A percentile compares a stretch with the other conserved stretches of the same genome.
These are phyloP conservation scores for Tipula unca DNA, from an alignment of 2,888 invertebrate species.

Conservation along the genomic window DNA sequence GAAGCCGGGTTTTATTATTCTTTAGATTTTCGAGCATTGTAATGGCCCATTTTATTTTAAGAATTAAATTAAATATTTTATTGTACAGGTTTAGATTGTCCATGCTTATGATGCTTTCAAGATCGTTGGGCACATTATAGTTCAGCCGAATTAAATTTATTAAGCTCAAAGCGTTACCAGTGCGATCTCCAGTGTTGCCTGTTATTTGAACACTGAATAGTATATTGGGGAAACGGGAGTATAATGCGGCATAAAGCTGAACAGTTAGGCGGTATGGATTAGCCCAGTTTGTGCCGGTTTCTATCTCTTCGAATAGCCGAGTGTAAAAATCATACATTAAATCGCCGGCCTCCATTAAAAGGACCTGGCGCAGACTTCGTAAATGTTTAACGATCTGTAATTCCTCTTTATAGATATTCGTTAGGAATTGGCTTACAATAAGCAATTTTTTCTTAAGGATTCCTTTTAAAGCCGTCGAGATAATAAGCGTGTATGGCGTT, in stretches of 20 bases:
- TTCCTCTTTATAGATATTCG: conserved; percentile 43
- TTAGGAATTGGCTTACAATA: conserved; percentile 43
- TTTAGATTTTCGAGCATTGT: conserved; percentile 45
- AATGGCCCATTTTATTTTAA: conserved; percentile 48
- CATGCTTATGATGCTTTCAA: conserved; percentile 33
- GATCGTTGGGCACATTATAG: conserved; percentile 32
- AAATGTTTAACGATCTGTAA: conserved; percentile 43
- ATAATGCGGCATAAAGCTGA: conserved; percentile 42
- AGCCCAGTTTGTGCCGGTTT: conserved; percentile 42
- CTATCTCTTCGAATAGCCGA: conserved; percentile 45
- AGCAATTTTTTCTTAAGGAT: conserved; percentile 29
- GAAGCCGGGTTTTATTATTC: conserved; percentile 33
- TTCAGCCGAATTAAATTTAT: conserved; percentile 33
- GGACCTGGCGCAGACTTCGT: conserved; percentile 43
- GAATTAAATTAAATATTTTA: conserved; percentile 44
- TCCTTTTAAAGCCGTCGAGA: background rate
- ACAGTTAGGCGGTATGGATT: conserved; percentile 41
- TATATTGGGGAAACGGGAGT: conserved; percentile 39
- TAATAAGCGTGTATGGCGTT: background rate
- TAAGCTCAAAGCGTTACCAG: conserved; percentile 33
- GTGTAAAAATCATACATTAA: conserved; percentile 45
- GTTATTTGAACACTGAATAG: conserved; percentile 33
- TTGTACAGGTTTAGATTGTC: conserved; percentile 34
- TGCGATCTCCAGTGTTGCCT: conserved; percentile 29
- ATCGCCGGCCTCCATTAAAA: conserved; percentile 47